These are phyloP conservation scores for Eudorcas thomsonii DNA, from an alignment of 2,113 vertebrate species.

Conservation along the genomic window DNA sequence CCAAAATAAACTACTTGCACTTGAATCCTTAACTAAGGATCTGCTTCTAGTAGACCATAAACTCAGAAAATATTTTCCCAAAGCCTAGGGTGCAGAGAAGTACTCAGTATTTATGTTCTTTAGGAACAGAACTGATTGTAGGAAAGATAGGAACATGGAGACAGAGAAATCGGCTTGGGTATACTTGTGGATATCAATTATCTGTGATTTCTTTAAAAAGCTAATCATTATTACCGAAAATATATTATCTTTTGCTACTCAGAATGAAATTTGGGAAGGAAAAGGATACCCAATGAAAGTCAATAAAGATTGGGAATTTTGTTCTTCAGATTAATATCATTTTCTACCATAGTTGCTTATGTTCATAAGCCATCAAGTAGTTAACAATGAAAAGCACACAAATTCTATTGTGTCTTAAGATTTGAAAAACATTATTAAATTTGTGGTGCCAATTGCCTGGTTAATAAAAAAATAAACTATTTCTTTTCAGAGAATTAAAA, in stretches of 20 bases:
- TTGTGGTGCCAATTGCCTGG: not conserved
- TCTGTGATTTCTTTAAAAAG: not conserved
- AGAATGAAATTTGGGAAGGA: not conserved
- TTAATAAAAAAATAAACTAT: constrained; percentile 50
- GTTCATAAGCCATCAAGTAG: constrained; percentile 40
- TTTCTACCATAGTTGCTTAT: constrained; percentile 26
- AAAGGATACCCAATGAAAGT: not conserved
- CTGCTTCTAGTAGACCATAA: not conserved
- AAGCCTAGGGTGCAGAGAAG: not conserved
- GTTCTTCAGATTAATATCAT: constrained; percentile 19
- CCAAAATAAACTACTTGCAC: not conserved
- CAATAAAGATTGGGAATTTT: not conserved
- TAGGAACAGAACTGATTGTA: not conserved
- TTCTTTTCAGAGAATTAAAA: constrained; percentile 44
- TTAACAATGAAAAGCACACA: constrained; percentile 25
- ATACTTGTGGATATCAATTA: not conserved
- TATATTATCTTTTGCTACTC: not conserved
- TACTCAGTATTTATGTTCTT: not conserved
- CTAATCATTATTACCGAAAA: not conserved
- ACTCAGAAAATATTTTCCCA: constrained; percentile 12
- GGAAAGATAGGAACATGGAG: not conserved
- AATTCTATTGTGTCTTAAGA: not conserved
- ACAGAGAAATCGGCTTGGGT: not conserved
- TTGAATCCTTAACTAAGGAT: constrained; percentile 29
- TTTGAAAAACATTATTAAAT: constrained; percentile 40